phyloP scores from a whole-genome alignment of 2,797 vertebrate species.

The Acomys russatus region DNA sequence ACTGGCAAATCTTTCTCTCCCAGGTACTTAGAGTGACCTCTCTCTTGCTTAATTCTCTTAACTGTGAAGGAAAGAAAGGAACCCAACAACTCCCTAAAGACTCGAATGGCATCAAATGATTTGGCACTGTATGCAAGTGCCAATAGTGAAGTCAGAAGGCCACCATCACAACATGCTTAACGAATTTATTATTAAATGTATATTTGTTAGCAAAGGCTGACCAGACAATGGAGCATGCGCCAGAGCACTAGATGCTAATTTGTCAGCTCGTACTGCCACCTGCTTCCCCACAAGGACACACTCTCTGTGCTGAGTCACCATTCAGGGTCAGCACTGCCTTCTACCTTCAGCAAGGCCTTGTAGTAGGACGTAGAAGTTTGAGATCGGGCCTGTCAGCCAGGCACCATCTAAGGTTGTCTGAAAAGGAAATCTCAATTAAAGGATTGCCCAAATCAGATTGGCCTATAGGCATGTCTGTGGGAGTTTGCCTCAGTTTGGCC shows the following conservation, averaged over 20 bases:
- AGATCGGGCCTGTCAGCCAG: not conserved
- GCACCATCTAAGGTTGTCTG: not conserved
- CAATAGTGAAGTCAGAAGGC: not conserved
- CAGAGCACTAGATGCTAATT: not conserved
- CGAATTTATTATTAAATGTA: not conserved
- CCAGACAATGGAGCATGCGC: not conserved
- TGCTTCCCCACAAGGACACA: not conserved
- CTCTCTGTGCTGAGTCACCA: accelerated
- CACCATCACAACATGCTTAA: not conserved
- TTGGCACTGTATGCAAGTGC: not conserved
- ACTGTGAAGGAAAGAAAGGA: not conserved
- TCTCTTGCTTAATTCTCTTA: slow-evolving; percentile 1
- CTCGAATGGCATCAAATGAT: not conserved
- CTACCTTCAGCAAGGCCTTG: not conserved
- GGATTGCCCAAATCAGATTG: not conserved
- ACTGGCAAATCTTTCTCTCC: not conserved
- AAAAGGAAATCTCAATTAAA: not conserved
- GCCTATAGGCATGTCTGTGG: not conserved
- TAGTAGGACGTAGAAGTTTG: not conserved
- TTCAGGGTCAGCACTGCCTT: not conserved
- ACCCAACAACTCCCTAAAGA: not conserved
- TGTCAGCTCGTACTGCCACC: not conserved
- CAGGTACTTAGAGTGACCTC: not conserved
- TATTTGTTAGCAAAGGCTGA: not conserved
- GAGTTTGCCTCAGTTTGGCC: not conserved